These are phyloP conservation scores for Neotoma lepida DNA, from an alignment of 2,113 vertebrate species.

Conservation along the genomic window DNA sequence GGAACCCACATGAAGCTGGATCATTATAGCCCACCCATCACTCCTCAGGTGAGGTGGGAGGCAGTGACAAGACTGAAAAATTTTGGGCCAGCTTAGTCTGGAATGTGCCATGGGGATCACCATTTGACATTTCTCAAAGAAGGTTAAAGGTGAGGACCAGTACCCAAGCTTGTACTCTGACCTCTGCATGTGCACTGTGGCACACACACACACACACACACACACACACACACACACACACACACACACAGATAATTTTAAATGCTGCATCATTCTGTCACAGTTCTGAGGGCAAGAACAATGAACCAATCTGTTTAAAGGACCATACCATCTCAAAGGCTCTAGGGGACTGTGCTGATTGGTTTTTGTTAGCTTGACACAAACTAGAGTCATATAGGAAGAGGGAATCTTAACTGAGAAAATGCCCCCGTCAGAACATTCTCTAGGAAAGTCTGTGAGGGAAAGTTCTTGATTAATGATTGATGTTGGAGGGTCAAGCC, in stretches of 20 bases:
- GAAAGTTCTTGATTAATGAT: background rate
- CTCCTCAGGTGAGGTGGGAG: background rate
- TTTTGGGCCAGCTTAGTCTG: background rate
- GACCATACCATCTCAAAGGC: background rate
- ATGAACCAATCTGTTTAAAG: background rate
- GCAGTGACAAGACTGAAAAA: background rate
- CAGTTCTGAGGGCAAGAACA: background rate
- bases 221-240: background rate
- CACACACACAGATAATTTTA: background rate
- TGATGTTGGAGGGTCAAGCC: background rate
- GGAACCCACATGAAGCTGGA: background rate
- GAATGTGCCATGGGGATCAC: background rate
- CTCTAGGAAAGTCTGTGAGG: background rate
- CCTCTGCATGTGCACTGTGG: background rate
- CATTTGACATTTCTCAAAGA: background rate
- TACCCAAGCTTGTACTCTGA: background rate
- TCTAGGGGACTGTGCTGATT: background rate
- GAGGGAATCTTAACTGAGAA: background rate
- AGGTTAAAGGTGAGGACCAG: background rate
- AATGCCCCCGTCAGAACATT: background rate
- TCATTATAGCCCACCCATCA: background rate
- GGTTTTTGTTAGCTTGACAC: background rate
- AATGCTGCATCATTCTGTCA: background rate
- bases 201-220: background rate
- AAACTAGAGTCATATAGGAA: background rate